A percentile compares a stretch with the other conserved stretches of the same genome.
These are phyloP conservation scores for Polypedilum vanderplanki DNA, from an alignment of 1,140 invertebrate species.

Conservation along the genomic window DNA sequence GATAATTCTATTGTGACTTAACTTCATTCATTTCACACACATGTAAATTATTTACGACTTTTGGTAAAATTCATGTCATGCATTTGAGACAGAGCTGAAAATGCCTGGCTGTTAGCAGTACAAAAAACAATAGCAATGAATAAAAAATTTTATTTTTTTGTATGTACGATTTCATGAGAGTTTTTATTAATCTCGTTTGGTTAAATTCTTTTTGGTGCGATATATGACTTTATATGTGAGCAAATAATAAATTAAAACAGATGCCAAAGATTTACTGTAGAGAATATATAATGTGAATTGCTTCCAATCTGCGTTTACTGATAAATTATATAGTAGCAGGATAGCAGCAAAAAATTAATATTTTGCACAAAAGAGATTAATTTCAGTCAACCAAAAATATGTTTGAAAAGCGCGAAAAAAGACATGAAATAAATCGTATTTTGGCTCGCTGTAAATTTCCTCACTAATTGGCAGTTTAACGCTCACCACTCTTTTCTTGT, in stretches of 20 bases:
- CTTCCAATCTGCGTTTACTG: background rate
- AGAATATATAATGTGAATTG: background rate
- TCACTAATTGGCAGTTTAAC: no score
- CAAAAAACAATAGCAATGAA: background rate
- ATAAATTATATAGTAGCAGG: background rate
- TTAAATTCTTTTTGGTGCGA: background rate
- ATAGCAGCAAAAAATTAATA: background rate
- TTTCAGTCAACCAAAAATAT: no score
- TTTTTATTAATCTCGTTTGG: background rate
- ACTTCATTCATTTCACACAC: background rate
- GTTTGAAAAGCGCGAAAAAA: no score
- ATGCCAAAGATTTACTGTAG: background rate
- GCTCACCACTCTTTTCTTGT: no score
- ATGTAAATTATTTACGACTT: slow-evolving; percentile 12
- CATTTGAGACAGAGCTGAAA: no score
- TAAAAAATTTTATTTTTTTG: background rate
- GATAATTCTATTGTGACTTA: slow-evolving; percentile 5
- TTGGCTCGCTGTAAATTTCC: no score
- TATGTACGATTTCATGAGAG: background rate
- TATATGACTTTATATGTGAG: background rate
- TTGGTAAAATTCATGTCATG: background rate
- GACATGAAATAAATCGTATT: no score
- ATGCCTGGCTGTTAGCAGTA: background rate
- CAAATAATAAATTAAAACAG: slow-evolving; percentile 20
- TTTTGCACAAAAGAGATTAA: no score